Percentiles rank a stretch among this genome's conserved stretches.
Conservation (phyloP, 2,888 invertebrate species). For the Lepidochrysops patricia region DNA sequence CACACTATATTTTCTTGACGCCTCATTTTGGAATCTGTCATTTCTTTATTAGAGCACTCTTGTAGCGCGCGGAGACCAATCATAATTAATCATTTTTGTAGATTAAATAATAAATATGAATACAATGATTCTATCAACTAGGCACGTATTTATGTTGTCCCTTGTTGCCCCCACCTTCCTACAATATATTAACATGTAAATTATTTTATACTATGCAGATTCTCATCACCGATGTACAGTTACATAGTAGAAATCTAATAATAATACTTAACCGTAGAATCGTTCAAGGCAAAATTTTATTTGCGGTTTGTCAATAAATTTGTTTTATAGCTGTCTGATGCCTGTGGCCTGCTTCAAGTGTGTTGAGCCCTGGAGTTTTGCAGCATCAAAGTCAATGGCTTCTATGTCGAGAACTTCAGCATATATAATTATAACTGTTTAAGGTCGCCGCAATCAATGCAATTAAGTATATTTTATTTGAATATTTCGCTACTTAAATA, state of each 20-base stretch:
- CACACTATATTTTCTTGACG: too few species aligned
- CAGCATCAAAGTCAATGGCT: slow-evolving; percentile 20
- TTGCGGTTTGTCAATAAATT: slow-evolving; percentile 62
- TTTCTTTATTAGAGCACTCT: too few species aligned
- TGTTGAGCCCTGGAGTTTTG: slow-evolving; percentile 21
- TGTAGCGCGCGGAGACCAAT: too few species aligned
- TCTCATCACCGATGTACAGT: background rate
- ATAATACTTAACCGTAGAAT: slow-evolving; percentile 22
- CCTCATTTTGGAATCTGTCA: too few species aligned
- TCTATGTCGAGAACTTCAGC: background rate
- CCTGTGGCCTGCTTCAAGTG: slow-evolving; percentile 25
- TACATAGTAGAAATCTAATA: slow-evolving; percentile 11
- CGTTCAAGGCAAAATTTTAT: slow-evolving; percentile 49
- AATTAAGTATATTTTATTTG: slow-evolving; percentile 26
- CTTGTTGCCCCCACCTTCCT: background rate
- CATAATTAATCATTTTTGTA: too few species aligned
- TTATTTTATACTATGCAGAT: background rate
- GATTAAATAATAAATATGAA: too few species aligned
- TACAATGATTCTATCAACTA: too few species aligned
- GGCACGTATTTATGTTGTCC: too few species aligned
- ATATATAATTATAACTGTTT: too few species aligned
- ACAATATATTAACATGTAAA: background rate
- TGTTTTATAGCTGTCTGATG: slow-evolving; percentile 42
- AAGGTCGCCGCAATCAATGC: background rate
- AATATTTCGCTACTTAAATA: slow-evolving; percentile 43